Conservation (phyloP, 2,797 vertebrate species). For the Menidia menidia region DNA sequence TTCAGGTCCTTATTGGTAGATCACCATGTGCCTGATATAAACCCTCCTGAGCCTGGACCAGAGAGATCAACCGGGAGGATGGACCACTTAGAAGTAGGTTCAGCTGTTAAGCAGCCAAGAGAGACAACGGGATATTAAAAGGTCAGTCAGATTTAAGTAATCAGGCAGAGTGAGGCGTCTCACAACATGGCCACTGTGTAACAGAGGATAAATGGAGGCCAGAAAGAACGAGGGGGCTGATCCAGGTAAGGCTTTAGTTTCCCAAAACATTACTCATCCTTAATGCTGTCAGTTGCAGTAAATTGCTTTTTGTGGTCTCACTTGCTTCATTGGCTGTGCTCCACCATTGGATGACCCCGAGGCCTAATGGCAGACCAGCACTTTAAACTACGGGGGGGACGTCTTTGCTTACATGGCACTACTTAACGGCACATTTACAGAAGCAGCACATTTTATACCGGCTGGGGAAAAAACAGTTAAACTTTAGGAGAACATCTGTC, state of each 20-base stretch:
- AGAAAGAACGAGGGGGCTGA: slow-evolving; percentile 43
- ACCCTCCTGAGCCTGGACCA: slow-evolving; percentile 18
- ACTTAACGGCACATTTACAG: neutral
- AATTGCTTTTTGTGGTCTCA: neutral
- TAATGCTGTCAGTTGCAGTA: neutral
- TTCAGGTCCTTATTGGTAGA: slow-evolving; percentile 42
- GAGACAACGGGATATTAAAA: slow-evolving; percentile 1
- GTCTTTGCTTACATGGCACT: neutral
- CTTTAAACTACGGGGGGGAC: neutral
- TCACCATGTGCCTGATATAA: slow-evolving; percentile 44
- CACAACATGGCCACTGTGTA: slow-evolving; percentile 11
- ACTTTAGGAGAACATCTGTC: too few species aligned
- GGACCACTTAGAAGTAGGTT: slow-evolving; percentile 5
- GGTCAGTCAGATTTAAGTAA: slow-evolving; percentile 8
- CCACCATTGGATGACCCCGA: slow-evolving; percentile 1
- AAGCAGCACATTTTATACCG: neutral
- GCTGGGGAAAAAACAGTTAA: neutral
- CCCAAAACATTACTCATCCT: slow-evolving; percentile 14
- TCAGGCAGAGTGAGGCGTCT: slow-evolving; percentile 15
- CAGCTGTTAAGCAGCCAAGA: neutral
- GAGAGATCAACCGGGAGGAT: neutral
- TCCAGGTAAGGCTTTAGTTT: slow-evolving; percentile 31
- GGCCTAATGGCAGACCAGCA: neutral
- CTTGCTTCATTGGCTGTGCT: neutral
- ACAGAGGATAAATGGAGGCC: slow-evolving; percentile 9